Base-by-base conservation (phyloP, 2,888 invertebrate species). In the Volucella inflata region DNA sequence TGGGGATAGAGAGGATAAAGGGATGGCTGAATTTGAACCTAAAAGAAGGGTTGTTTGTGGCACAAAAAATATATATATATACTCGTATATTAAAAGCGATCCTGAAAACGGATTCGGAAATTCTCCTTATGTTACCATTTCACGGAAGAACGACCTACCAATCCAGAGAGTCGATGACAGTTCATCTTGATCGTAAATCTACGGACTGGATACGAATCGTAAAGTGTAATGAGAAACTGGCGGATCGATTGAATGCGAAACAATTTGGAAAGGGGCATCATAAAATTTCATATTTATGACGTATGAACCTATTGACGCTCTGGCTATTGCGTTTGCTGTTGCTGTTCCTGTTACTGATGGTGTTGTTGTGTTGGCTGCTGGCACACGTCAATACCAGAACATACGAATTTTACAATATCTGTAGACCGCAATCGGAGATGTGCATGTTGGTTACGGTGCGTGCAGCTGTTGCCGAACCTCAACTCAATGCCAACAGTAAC, bases 221-320 rank as follows among this genome's bases (percentile, higher is more conserved):
- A 85, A 85, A 80, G 71, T 67, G 75, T 85, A 80, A 85, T 85
- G 80, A 80, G 75, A 85, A 77, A 77, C 76, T 81, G 72, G 60
- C 76, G 71, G 72, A 80, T 76, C 67, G 80, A 76, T 77, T 85
- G 71, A 76, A 68, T 79, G 53, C 64, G 68, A 68, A 77, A 62
- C 77, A 77, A 64, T 62, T 70, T 70, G 12, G 42, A 72, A 57
- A 50, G 46, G 57, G 67, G 36, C 55, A 62, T 76, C 80, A 68
- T 85, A 81, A 85, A 81, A 77, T 81, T 85, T 62, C 68, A 81
- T 81, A 77, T 85, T 85, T 85, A 85, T 85, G 80, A 85, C 72
- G 60, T 85, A 77, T 68, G 81, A 81, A 85, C 72, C 62, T 72
- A 76, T 80, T 85, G 76, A 77, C 76, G 72, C 71, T 60, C 38